Evolutionary conservation across 1,140 invertebrate species (phyloP).

Genomic region (Drosophila mojavensis): DNA sequence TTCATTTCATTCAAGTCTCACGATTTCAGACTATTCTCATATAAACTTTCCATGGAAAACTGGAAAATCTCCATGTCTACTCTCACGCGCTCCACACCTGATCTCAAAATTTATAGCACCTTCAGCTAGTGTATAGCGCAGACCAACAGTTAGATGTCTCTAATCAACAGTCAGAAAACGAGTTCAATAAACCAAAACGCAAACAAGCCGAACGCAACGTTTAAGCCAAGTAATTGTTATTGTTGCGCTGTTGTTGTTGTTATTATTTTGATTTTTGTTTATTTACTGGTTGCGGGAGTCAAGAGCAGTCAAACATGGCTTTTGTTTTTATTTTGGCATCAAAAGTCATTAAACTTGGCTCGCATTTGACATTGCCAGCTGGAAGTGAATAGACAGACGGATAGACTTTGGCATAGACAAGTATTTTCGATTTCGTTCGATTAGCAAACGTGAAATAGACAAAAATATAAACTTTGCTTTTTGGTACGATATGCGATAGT

Average conservation of each 20-base stretch:
- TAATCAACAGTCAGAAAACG: slow-evolving; percentile 47
- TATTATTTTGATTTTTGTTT: background rate
- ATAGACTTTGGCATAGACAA: slow-evolving; percentile 5
- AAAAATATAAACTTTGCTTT: too few relatives aligned
- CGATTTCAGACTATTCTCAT: too few relatives aligned
- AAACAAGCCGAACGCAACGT: slow-evolving; percentile 29
- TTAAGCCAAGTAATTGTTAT: slow-evolving; percentile 32
- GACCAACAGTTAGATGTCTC: slow-evolving; percentile 27
- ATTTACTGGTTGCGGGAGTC: slow-evolving; percentile 37
- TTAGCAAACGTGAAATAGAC: too few relatives aligned
- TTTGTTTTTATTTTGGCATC: slow-evolving; percentile 33
- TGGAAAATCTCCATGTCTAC: too few relatives aligned
- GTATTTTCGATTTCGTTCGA: background rate
- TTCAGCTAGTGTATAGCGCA: background rate
- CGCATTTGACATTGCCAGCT: slow-evolving; percentile 48
- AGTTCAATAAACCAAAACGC: slow-evolving; percentile 49
- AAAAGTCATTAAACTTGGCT: slow-evolving; percentile 55
- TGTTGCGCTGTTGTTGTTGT: slow-evolving; percentile 10
- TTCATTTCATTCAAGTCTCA: too few relatives aligned
- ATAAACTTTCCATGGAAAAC: too few relatives aligned
- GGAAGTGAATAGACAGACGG: slow-evolving; percentile 20
- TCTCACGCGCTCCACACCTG: background rate
- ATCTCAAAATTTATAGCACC: background rate
- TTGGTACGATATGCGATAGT: too few relatives aligned
- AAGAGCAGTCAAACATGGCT: slow-evolving; percentile 44